Evolutionary conservation across 2,113 vertebrate genomes (phyloP), one percentile per base, ranked within the genome.

Genomic region (Sciurus niger): DNA sequence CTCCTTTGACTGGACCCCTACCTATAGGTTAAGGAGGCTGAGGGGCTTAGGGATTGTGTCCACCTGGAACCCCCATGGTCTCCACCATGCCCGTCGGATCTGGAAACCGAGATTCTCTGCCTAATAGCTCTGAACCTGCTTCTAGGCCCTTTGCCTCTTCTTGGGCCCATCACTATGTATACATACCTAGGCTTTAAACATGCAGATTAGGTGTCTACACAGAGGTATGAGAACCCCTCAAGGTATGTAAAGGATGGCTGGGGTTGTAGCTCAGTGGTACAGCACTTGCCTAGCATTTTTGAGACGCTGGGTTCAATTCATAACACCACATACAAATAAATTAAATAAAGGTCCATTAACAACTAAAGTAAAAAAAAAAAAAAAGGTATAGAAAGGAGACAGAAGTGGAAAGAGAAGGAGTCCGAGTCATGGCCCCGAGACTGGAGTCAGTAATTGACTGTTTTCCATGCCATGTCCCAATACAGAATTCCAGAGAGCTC

Each of bases 31-130:
- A 13, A 89, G 28, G 51, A 67, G 14, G 82, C 60, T 30, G 20
- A 93, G 30, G 70, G 18, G 40, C 60, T 73, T 37, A 83, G 60
- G 40, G 16, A 74, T 48, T 65, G 13, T 95, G 32, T 95, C 32
- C 51, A 40, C 16, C 40, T 87, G 63, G 80, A 79, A 55, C 48
- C n/a, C 22, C 40, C 22, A 46, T 84, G 30, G 28, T 63, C 1
- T 5, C 40, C 63, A 40, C 30, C 40, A 55, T 32, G 67, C 37
- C 53, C 12, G 82, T 80, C 63, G 68, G 13, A 79, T 73, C 60
- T 87, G 51, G 43, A 84, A 67, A 51, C 46, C 28, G 77, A 94
- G 34, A 84, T 82, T 82, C 48, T 91, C 55, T 88, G 53, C 72
- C 40, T 20, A 5, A 34, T 3, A 77, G 32, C 32, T 73, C 25